Evolutionary conservation across 2,888 invertebrate genomes (phyloP).

Genomic region (Drepana falcataria): DNA sequence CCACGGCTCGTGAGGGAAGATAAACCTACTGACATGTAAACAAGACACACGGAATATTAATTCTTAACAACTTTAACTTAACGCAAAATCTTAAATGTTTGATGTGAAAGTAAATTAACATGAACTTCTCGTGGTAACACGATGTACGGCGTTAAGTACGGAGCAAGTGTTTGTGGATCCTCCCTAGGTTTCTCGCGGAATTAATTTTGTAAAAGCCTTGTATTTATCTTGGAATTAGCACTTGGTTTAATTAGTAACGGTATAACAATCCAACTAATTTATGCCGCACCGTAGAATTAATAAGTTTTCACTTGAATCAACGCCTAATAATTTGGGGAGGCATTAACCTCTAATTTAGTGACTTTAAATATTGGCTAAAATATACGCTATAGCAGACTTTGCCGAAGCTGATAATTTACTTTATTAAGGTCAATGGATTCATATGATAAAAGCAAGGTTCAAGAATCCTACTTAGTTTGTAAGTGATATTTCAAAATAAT

Average conservation of each 20-base stretch:
- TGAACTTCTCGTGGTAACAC: background rate
- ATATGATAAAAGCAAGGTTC: too few relatives aligned
- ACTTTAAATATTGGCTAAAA: conserved; percentile 7
- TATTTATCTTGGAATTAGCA: conserved; percentile 21
- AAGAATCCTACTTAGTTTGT: too few relatives aligned
- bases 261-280: conserved; percentile 13
- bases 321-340: conserved; percentile 21
- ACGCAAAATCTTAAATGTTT: too few relatives aligned
- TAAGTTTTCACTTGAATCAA: conserved; percentile 16
- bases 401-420: too few relatives aligned
- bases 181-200: conserved; percentile 4
- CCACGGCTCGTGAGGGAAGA: too few relatives aligned
- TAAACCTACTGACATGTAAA: too few relatives aligned
- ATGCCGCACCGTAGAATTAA: conserved; percentile 23
- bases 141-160: background rate
- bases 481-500: too few relatives aligned
- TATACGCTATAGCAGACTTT: too few relatives aligned
- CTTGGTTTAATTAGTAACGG: conserved; percentile 25
- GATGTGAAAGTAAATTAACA: too few relatives aligned
- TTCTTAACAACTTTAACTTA: too few relatives aligned
- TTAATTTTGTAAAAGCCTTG: conserved; percentile 24
- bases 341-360: conserved; percentile 19
- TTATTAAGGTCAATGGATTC: too few relatives aligned
- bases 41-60: too few relatives aligned
- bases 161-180: background rate